These are phyloP conservation scores for Emberiza fucata DNA, from an alignment of 2,113 vertebrate genomes.

Conservation along the genomic window DNA sequence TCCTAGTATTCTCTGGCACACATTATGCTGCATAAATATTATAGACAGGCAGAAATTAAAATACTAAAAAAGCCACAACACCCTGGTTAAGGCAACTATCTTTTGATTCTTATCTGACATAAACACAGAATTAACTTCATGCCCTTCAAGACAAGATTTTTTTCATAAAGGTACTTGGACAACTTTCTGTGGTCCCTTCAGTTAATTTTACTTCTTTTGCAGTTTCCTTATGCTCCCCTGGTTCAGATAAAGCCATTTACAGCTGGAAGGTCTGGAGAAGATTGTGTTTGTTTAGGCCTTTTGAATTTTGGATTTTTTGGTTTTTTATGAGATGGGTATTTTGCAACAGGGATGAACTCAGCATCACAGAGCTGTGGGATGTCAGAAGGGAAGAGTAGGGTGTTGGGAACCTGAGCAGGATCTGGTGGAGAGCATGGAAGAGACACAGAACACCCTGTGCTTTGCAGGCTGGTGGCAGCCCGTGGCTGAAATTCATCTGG, in stretches of 20 bases:
- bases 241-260: not conserved
- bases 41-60: not conserved
- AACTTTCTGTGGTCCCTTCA: not conserved
- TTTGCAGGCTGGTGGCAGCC: not conserved
- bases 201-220: not conserved
- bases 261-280: not conserved
- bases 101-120: constrained; percentile 15
- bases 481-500: not conserved
- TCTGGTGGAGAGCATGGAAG: not conserved
- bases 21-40: not conserved
- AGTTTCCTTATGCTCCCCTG: not conserved
- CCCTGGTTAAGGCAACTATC: not conserved
- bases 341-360: not conserved
- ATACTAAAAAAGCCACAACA: not conserved
- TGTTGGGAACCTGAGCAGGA: not conserved
- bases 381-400: not conserved
- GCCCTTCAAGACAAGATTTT: not conserved
- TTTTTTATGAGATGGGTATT: not conserved
- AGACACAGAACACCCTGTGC: not conserved
- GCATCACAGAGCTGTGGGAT: not conserved
- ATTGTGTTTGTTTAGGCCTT: not conserved
- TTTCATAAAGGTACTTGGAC: not conserved
- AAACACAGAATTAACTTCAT: not conserved
- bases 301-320: not conserved
- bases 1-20: not conserved